Conservation (phyloP, 1,140 invertebrate species). For the Anastrepha ludens region DNA sequence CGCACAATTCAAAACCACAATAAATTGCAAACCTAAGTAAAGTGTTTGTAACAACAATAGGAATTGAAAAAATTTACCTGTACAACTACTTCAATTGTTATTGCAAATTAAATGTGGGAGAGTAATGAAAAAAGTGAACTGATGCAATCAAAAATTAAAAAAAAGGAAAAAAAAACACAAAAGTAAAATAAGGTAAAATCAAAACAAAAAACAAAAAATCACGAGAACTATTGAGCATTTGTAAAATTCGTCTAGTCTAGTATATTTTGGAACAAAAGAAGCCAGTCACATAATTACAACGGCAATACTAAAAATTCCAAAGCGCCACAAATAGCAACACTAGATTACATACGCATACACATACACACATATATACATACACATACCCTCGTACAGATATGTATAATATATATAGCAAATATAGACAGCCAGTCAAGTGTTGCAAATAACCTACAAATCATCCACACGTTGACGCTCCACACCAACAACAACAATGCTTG, state of each 20-base stretch:
- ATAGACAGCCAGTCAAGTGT: conserved; percentile 20
- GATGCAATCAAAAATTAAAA: not conserved
- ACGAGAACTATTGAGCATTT: not conserved
- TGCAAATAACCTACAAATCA: conserved; percentile 26
- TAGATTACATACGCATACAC: not conserved
- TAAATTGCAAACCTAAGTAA: conserved; percentile 28
- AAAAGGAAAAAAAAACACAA: not conserved
- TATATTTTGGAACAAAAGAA: not conserved
- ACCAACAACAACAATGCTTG: not conserved
- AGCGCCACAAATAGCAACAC: not conserved
- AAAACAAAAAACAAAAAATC: too few relatives aligned
- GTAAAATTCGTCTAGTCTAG: not conserved
- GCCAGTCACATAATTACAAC: not conserved
- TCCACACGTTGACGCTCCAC: not conserved
- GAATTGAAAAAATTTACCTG: too few relatives aligned
- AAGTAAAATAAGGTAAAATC: too few relatives aligned
- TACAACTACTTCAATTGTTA: not conserved
- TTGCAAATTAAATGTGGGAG: not conserved
- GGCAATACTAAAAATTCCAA: not conserved
- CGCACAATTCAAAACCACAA: not conserved
- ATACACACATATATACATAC: too few relatives aligned
- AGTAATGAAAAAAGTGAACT: not conserved
- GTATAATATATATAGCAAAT: too few relatives aligned
- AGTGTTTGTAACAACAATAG: not conserved
- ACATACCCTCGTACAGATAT: not conserved